Base-by-base conservation (phyloP, 2,113 vertebrate species). In the Stegastes partitus region DNA sequence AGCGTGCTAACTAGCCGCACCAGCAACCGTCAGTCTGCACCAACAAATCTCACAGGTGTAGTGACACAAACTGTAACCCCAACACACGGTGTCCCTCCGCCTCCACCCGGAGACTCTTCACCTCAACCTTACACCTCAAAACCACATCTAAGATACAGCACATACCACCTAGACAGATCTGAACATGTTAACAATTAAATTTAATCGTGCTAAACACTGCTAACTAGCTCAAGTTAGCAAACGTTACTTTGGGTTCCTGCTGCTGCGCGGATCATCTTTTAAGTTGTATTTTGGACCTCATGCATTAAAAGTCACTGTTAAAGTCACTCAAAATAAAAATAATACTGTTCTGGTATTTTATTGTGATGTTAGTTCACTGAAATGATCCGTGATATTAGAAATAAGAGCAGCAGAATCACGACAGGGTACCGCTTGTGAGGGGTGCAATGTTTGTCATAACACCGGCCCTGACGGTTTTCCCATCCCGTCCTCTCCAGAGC, bases 401-500 rank as follows among this genome's bases (percentile, higher is more conserved):
- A 16, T 1, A 34, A 10, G 54, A 22, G 11, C 23, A 15, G 47
- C 2, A 21, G 26, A 34, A 34, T 34, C 67, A 16, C 25, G 31
- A 0, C 47, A 19, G 19, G 21, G 42, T 8, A 3, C 7, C 21
- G 3, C 31, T 66, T 65, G 7, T 0, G 1, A 19, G 63, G 74
- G 75, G 5, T 6, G 6, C 62, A 3, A 2, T 19, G 18, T 54
- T 72, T 44, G 42, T 74, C 77, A 62, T n/a, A 72, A 80, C 83
- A 69, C 81, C 67, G 61, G 59, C 74, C 79, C 56, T 26, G 45
- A 39, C 44, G 64, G 25, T 16, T 51, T 58, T 56, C 31, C 65
- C 65, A 42, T 51, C 71, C 11, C 55, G 39, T 25, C 47, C 19
- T 10, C 1, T 11, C 59, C 22, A 1, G 2, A 39, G 34, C 26